Percentiles rank a stretch among this genome's conserved stretches.
Conservation (phyloP, 2,888 invertebrate species). For the Aporophyla lueneburgensis region DNA sequence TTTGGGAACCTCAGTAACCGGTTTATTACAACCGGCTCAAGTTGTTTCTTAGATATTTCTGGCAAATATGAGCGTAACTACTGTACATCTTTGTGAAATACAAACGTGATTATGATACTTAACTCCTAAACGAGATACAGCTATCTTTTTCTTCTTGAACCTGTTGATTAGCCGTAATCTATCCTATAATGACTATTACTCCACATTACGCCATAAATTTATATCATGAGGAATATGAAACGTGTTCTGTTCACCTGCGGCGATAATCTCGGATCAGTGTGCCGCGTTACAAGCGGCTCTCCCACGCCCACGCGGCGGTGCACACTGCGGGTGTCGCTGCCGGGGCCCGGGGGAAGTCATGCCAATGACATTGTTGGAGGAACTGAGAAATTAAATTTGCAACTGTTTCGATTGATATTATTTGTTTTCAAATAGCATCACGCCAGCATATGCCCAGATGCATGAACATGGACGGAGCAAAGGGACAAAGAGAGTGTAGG, state of each 20-base stretch:
- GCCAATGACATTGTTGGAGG: constrained; percentile 57
- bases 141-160: not conserved
- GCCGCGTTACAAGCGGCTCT: constrained; percentile 43
- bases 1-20: too few relatives aligned
- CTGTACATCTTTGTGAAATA: not conserved
- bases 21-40: too few relatives aligned
- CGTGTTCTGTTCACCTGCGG: constrained; percentile 49
- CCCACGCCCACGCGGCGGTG: constrained; percentile 53
- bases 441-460: too few relatives aligned
- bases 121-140: not conserved
- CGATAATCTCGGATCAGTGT: constrained; percentile 50
- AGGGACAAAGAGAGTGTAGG: not conserved
- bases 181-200: constrained; percentile 6
- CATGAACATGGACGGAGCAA: not conserved
- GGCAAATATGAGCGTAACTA: not conserved
- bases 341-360: constrained; percentile 18
- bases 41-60: not conserved
- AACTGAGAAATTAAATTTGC: constrained; percentile 12
- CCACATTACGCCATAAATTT: constrained; percentile 44
- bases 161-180: constrained; percentile 7
- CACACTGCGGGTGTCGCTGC: too few relatives aligned
- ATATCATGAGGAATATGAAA: constrained; percentile 4
- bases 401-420: not conserved
- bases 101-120: not conserved
- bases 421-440: not conserved